These are phyloP conservation scores for Podabrus alpinus DNA, from an alignment of 2,888 invertebrate species.

Conservation along the genomic window DNA sequence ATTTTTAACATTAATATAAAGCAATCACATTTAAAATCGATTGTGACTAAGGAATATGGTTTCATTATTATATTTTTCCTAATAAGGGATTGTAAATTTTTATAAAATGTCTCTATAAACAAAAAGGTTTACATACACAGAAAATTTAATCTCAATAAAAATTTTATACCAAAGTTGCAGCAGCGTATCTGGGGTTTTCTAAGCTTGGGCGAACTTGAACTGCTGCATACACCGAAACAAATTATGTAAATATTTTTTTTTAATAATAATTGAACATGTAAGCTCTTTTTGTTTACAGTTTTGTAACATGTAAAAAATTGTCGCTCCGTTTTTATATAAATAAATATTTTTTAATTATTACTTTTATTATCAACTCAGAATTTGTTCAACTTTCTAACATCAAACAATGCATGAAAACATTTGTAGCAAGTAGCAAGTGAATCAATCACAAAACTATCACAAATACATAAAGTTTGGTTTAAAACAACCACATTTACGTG, in stretches of 20 bases:
- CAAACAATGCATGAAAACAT: background rate
- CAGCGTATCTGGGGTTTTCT: background rate
- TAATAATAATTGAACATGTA: background rate
- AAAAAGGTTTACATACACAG: background rate
- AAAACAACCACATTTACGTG: background rate
- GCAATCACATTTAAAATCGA: background rate
- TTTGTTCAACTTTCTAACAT: background rate
- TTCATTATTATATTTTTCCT: background rate
- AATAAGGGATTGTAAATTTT: background rate
- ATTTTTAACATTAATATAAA: background rate
- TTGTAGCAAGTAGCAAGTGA: background rate
- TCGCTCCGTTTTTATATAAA: background rate
- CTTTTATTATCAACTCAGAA: background rate
- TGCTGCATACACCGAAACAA: background rate
- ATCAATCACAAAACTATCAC: background rate
- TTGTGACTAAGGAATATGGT: background rate
- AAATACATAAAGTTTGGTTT: background rate
- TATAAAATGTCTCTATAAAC: background rate
- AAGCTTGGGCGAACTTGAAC: background rate
- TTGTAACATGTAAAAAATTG: background rate
- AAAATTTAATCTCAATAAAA: background rate
- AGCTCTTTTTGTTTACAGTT: background rate
- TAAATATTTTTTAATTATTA: background rate
- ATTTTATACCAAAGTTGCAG: too few species aligned
- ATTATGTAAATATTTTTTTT: background rate